Evolutionary conservation across 2,797 vertebrate genomes (phyloP).

Genomic region (Hydrolagus colliei): DNA sequence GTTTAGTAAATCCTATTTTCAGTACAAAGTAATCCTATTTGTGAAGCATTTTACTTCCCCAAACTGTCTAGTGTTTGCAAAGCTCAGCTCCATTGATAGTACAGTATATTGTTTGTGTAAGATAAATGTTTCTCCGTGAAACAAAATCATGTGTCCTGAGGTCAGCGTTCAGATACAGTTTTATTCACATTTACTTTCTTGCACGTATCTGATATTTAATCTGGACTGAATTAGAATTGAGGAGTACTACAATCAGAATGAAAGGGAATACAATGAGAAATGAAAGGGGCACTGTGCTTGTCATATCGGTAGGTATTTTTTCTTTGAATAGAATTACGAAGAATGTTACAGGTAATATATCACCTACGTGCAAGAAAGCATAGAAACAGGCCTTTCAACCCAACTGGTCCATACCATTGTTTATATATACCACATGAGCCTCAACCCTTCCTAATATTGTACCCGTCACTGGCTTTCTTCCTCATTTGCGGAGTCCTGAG

Average conservation of each 20-base stretch:
- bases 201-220: not conserved
- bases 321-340: not conserved
- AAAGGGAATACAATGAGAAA: not conserved
- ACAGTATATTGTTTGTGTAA: not conserved
- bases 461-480: no score
- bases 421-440: no score
- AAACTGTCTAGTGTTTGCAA: not conserved
- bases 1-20: not conserved
- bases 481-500: no score
- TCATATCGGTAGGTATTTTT: not conserved
- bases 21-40: not conserved
- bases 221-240: no score
- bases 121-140: not conserved
- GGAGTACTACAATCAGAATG: no score
- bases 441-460: no score
- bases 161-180: not conserved
- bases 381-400: no score
- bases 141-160: not conserved
- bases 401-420: no score
- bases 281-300: not conserved
- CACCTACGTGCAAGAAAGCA: no score
- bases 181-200: not conserved
- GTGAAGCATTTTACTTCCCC: not conserved
- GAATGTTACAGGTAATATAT: no score
- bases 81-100: not conserved